Conservation (phyloP, 2,113 vertebrate genomes). For the Paracanthobrama guichenoti region DNA sequence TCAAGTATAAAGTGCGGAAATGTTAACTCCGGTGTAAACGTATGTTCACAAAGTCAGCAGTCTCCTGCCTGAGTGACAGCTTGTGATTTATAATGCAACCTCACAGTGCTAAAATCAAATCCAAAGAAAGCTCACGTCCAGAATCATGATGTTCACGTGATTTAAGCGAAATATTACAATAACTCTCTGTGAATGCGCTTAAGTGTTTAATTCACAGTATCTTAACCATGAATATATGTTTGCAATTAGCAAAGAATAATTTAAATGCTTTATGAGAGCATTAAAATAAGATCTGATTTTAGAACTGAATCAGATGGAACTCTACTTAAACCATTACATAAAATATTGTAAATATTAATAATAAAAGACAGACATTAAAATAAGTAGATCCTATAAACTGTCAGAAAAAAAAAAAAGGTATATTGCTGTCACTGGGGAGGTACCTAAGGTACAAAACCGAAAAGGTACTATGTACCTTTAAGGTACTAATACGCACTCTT, state of each 20-base stretch:
- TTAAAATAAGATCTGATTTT: background rate
- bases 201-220: background rate
- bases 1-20: conserved; percentile 2
- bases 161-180: background rate
- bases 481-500: no score
- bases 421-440: no score
- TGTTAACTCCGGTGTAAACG: background rate
- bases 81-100: background rate
- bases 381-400: no score
- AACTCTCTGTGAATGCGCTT: background rate
- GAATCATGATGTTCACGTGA: background rate
- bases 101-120: background rate
- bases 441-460: no score
- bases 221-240: background rate
- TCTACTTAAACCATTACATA: background rate
- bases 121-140: background rate
- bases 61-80: background rate
- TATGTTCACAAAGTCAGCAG: background rate
- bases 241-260: background rate
- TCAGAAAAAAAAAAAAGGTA: no score
- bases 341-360: background rate
- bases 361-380: background rate
- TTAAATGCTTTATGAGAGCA: background rate
- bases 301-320: background rate
- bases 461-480: no score